Base-by-base conservation (phyloP, 2,888 invertebrate species). In the Orthosia incerta region DNA sequence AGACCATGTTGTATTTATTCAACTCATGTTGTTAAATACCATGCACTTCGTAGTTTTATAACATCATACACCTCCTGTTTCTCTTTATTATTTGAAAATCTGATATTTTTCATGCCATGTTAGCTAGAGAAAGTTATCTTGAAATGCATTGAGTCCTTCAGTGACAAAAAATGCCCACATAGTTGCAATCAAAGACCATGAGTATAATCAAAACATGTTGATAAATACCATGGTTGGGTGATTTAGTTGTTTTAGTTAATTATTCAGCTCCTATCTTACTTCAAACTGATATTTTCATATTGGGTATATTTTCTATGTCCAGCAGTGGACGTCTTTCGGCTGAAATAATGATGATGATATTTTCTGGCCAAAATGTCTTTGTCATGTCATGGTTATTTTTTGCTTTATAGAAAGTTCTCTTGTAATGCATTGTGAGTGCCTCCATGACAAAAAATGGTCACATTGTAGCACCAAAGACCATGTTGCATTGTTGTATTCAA, bases 361-460 rank as follows among this genome's bases (percentile, higher is more conserved):
- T n/a, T n/a, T n/a, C n/a, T n/a, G n/a, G n/a, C n/a, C n/a, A n/a
- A 26, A 26, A 26, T 26, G 26, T 26, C 26, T 26, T 26, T 26
- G 68, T 71, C 60, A 74, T 74, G 31, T n/a, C 63, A 70, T 56
- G 48, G 57, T n/a, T 50, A 60, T 70, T 60, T 80, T 66, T 74
- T 75, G 57, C 48, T 57, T 20, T 26, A 5, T 23, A 23, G 61
- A 48, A 45, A 45, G 23, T 20, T 51, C 13, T 26, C 11, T 15
- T 63, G 62, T 18, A 60, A 48, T 73, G 55, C 16, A 53, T n/a
- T 64, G 12, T 31, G 31, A 31, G 12, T 63, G 57, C 74, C 20
- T 16, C 0, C 0, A 18, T 51, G n/a, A 48, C 61, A 48, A 53
- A 56, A 50, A 61, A 46, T 26, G 18, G 46, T 46, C 26, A 57